Evolutionary conservation across 2,888 invertebrate genomes (phyloP).

Genomic region (Caenorhabditis virilis): DNA sequence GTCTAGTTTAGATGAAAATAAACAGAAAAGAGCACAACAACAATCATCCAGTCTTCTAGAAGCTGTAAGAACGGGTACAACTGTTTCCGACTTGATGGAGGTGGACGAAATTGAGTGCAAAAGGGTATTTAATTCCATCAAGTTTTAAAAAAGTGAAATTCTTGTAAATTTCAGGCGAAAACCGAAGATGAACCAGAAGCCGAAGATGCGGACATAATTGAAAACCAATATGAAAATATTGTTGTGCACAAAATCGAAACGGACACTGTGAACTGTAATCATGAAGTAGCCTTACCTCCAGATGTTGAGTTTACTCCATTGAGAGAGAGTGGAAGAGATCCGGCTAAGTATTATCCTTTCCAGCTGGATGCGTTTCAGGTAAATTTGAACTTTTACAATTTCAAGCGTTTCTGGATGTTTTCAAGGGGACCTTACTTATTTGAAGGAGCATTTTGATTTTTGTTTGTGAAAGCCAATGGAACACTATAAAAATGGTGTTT

Average conservation of each 20-base stretch:
- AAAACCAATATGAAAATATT: slow-evolving; percentile 18
- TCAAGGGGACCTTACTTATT: too few relatives aligned
- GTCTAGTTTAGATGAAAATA: too few relatives aligned
- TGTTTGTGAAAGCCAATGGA: neutral
- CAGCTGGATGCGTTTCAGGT: slow-evolving; percentile 88
- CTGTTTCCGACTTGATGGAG: too few relatives aligned
- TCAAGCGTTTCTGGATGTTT: too few relatives aligned
- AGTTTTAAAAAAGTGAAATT: too few relatives aligned
- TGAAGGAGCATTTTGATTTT: neutral
- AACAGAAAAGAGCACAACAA: too few relatives aligned
- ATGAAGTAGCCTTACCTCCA: slow-evolving; percentile 88
- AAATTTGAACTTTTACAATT: slow-evolving; percentile 72
- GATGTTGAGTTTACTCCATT: slow-evolving; percentile 80
- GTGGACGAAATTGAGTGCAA: too few relatives aligned
- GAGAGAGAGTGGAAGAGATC: slow-evolving; percentile 74
- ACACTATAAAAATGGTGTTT: too few relatives aligned
- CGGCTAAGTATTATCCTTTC: slow-evolving; percentile 91
- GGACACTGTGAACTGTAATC: slow-evolving; percentile 85
- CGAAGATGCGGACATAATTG: neutral
- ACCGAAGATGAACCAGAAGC: slow-evolving; percentile 1
- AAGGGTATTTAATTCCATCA: too few relatives aligned
- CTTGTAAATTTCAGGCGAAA: too few relatives aligned
- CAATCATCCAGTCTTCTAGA: too few relatives aligned
- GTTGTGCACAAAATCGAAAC: slow-evolving; percentile 84
- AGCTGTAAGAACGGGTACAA: too few relatives aligned